A percentile compares a stretch with the other conserved stretches of the same genome.
These are phyloP conservation scores for Goniozus legneri DNA, from an alignment of 1,140 invertebrate genomes.

Conservation along the genomic window DNA sequence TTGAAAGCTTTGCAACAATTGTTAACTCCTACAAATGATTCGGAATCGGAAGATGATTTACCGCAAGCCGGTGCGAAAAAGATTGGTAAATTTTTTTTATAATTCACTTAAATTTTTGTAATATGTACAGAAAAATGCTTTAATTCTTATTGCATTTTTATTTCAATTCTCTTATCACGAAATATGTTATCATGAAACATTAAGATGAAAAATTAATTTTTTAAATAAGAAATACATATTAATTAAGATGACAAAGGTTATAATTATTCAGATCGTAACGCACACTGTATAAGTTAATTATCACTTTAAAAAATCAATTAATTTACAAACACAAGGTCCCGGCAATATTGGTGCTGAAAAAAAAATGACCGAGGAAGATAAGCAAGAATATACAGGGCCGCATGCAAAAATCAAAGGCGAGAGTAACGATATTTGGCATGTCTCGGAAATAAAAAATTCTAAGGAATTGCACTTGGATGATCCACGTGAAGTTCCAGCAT, in stretches of 20 bases:
- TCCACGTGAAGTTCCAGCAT: constrained; percentile 68
- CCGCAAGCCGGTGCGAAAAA: constrained; percentile 37
- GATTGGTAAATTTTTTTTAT: constrained; percentile 38
- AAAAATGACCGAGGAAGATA: too few relatives aligned
- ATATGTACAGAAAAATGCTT: constrained; percentile 1
- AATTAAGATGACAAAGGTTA: background rate
- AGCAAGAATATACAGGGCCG: constrained; percentile 18
- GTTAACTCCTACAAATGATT: constrained; percentile 32
- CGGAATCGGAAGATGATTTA: constrained; percentile 46
- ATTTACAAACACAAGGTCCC: constrained; percentile 28
- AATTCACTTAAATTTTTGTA: constrained; percentile 5
- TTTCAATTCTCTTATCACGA: background rate
- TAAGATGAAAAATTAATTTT: background rate
- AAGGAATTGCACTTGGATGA: constrained; percentile 57
- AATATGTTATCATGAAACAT: background rate
- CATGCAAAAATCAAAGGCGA: constrained; percentile 28
- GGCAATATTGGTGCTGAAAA: constrained; percentile 35
- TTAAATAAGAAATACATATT: constrained; percentile 2
- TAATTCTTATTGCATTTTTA: constrained; percentile 5
- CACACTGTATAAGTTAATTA: too few relatives aligned
- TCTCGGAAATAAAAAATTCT: constrained; percentile 47
- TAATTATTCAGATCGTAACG: too few relatives aligned
- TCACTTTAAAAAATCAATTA: constrained; percentile 4
- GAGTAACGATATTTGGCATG: constrained; percentile 57
- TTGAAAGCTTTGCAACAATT: constrained; percentile 42